phyloP scores from a whole-genome alignment of 1,140 invertebrate genomes.

The Temnothorax nylanderi region DNA sequence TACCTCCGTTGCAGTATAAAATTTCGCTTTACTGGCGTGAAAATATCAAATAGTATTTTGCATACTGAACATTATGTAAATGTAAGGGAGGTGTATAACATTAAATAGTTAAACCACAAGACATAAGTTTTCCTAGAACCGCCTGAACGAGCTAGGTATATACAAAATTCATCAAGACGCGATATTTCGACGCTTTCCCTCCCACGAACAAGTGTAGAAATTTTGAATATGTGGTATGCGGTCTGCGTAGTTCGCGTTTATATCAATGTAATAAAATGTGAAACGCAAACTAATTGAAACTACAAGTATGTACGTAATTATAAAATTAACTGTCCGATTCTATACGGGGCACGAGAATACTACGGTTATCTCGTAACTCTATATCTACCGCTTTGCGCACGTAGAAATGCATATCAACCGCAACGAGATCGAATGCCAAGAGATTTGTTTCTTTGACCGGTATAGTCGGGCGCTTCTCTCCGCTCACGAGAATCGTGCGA shows the following conservation, averaged over 20 bases:
- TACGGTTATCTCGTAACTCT: background rate
- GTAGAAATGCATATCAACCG: background rate
- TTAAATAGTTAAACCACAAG: slow-evolving; percentile 14
- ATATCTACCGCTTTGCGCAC: background rate
- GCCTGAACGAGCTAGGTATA: background rate
- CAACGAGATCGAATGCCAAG: background rate
- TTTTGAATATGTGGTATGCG: background rate
- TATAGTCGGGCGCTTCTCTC: background rate
- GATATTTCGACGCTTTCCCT: background rate
- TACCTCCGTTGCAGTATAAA: slow-evolving; percentile 48
- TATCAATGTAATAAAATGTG: background rate
- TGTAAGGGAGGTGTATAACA: slow-evolving; percentile 2
- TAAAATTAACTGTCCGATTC: slow-evolving; percentile 6
- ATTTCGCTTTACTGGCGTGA: slow-evolving; percentile 44
- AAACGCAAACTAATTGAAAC: background rate
- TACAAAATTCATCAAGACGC: background rate
- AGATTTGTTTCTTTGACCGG: background rate
- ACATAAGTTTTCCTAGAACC: slow-evolving; percentile 18
- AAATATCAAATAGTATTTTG: slow-evolving; percentile 57
- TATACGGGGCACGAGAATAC: background rate
- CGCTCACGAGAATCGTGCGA: background rate
- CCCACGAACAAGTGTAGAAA: background rate
- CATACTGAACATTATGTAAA: slow-evolving; percentile 55
- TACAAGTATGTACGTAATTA: background rate
- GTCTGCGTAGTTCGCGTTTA: background rate